phyloP scores from a whole-genome alignment of 2,797 vertebrate species.

The Enteromius argenteus region DNA sequence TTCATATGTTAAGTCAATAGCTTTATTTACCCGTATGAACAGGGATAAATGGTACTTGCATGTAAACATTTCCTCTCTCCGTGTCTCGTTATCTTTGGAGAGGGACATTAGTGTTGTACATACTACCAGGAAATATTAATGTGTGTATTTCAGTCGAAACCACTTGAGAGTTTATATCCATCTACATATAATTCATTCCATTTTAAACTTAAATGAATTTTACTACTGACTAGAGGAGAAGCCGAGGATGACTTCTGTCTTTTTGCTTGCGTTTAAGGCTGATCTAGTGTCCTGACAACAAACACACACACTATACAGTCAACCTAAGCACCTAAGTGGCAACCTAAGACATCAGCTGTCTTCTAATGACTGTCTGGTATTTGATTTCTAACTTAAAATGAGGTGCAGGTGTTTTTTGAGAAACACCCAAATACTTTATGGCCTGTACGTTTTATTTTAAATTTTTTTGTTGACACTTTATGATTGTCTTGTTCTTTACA shows the following conservation, averaged over 20 bases:
- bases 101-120: conserved; percentile 26
- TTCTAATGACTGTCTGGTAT: conserved; percentile 51
- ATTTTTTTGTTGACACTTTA: conserved; percentile 10
- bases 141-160: conserved; percentile 35
- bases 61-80: conserved; percentile 17
- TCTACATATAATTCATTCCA: conserved; percentile 33
- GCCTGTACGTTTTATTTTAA: neutral
- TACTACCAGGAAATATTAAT: conserved; percentile 37
- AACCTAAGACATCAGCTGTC: conserved; percentile 22
- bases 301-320: neutral
- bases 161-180: neutral
- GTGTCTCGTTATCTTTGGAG: conserved; percentile 22
- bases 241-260: conserved; percentile 16
- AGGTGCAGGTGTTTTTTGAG: neutral
- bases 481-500: conserved; percentile 9
- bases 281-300: conserved; percentile 9
- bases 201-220: conserved; percentile 48
- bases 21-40: conserved; percentile 33
- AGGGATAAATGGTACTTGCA: conserved; percentile 45
- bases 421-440: conserved; percentile 22
- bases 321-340: neutral
- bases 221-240: conserved; percentile 66
- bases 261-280: conserved; percentile 6
- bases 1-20: conserved; percentile 37
- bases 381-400: neutral